phyloP scores from a whole-genome alignment of 1,140 invertebrate genomes.

The Neelides sp. region DNA sequence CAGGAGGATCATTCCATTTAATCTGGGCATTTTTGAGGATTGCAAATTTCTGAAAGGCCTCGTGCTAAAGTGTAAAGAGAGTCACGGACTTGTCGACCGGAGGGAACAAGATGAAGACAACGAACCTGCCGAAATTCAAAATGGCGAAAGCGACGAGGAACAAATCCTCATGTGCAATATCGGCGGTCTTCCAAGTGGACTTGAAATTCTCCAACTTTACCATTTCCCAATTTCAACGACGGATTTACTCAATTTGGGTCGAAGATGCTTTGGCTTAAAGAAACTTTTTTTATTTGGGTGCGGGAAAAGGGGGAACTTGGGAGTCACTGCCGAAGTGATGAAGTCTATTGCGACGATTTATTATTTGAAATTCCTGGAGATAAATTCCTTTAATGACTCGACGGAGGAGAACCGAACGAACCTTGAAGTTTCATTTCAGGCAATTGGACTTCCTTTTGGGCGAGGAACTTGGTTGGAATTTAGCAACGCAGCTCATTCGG shows the following conservation, averaged over 20 bases:
- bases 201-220: conserved; percentile 16
- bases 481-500: conserved; percentile 14
- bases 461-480: conserved; percentile 23
- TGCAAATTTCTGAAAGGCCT: conserved; percentile 11
- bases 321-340: conserved; percentile 17
- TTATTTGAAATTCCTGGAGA: conserved; percentile 21
- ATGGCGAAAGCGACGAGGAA: background rate
- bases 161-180: conserved; percentile 16
- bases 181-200: conserved; percentile 13
- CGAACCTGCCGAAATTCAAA: conserved; percentile 2
- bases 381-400: conserved; percentile 18
- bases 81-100: background rate
- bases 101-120: background rate
- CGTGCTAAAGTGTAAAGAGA: conserved; percentile 11
- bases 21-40: conserved; percentile 15
- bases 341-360: conserved; percentile 7
- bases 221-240: conserved; percentile 16
- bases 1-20: conserved; percentile 22
- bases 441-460: conserved; percentile 15
- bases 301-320: conserved; percentile 13
- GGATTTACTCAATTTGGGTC: conserved; percentile 12
- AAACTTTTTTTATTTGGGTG: conserved; percentile 19
- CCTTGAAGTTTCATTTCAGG: conserved; percentile 15
- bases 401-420: conserved; percentile 9
- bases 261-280: conserved; percentile 12